phyloP scores from a whole-genome alignment of 2,888 invertebrate genomes.

The Leistus spinibarbis region DNA sequence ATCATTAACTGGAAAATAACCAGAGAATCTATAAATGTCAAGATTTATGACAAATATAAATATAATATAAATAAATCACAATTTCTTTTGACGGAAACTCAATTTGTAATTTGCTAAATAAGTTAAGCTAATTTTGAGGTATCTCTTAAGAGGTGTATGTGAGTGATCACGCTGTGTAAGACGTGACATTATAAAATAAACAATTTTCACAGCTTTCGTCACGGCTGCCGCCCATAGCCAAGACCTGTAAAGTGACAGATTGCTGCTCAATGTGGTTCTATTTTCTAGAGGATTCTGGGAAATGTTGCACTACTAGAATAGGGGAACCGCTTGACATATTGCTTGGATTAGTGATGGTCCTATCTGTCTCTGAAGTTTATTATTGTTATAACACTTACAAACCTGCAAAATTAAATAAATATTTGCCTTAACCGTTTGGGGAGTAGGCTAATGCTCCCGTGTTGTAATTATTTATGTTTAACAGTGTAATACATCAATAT shows the following conservation, averaged over 20 bases:
- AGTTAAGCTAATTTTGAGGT: not conserved
- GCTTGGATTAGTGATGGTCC: not conserved
- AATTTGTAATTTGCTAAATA: not conserved
- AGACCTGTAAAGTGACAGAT: not conserved
- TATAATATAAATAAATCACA: too few relatives aligned
- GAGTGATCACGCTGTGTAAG: not conserved
- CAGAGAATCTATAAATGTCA: too few relatives aligned
- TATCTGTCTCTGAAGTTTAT: not conserved
- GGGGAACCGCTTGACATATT: not conserved
- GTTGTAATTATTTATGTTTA: not conserved
- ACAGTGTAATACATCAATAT: not conserved
- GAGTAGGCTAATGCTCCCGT: not conserved
- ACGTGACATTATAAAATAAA: not conserved
- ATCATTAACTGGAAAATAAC: too few relatives aligned
- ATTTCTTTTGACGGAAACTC: too few relatives aligned
- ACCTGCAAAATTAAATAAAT: not conserved
- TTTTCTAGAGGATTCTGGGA: not conserved
- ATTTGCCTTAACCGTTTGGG: not conserved
- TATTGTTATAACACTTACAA: not conserved
- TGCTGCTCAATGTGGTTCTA: not conserved
- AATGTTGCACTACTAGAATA: not conserved
- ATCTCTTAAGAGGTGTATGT: too few relatives aligned
- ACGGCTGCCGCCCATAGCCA: not conserved
- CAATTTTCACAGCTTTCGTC: not conserved
- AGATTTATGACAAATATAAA: too few relatives aligned